A percentile compares a stretch with the other conserved stretches of the same genome.
These are phyloP conservation scores for Psilopsiagon aurifrons DNA, from an alignment of 2,113 vertebrate genomes.

Conservation along the genomic window DNA sequence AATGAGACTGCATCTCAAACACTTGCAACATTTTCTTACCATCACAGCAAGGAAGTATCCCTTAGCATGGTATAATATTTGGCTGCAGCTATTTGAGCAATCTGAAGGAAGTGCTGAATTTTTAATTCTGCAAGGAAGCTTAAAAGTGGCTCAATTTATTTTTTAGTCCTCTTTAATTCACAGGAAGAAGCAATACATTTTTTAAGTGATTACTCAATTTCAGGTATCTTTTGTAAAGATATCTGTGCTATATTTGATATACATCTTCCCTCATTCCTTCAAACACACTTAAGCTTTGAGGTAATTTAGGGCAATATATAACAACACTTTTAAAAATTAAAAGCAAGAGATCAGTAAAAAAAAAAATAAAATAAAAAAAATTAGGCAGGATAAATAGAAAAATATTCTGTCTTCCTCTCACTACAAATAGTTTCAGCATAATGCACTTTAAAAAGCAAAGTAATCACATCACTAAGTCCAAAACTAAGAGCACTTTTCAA, in stretches of 20 bases:
- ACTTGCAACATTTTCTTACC: not conserved
- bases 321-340: slow-evolving; percentile 27
- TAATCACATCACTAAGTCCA: slow-evolving; percentile 25
- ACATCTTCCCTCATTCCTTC: slow-evolving; percentile 46
- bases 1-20: not conserved
- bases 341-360: slow-evolving; percentile 44
- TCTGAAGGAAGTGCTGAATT: not conserved
- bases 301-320: slow-evolving; percentile 51
- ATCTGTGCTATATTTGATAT: slow-evolving; percentile 23
- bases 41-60: not conserved
- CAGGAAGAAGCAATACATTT: slow-evolving; percentile 37
- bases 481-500: not conserved
- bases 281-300: slow-evolving; percentile 62
- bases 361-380: not conserved
- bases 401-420: slow-evolving; percentile 46
- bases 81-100: not conserved
- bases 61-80: not conserved
- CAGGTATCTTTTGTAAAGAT: slow-evolving; percentile 45
- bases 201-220: slow-evolving; percentile 71
- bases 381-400: slow-evolving; percentile 74
- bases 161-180: slow-evolving; percentile 18
- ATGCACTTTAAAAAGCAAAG: slow-evolving; percentile 57
- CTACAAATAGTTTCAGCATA: slow-evolving; percentile 33
- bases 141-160: not conserved
- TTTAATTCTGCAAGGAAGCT: not conserved